Base-by-base conservation (phyloP, 2,113 vertebrate species). In the Jacana jacana region DNA sequence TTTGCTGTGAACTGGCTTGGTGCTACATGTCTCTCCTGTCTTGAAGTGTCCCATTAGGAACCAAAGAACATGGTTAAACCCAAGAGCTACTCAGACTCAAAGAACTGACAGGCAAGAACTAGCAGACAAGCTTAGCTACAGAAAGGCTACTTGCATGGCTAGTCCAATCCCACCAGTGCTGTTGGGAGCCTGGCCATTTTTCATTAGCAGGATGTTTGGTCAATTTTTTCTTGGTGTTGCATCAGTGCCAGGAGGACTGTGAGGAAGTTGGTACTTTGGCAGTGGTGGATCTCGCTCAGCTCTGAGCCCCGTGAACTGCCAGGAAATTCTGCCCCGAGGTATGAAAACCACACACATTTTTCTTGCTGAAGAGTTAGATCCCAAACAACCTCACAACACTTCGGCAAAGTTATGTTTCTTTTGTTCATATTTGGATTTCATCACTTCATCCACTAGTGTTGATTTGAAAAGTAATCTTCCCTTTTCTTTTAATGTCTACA, bases 361-460 rank as follows among this genome's bases (percentile, higher is more conserved):
- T 63, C 28, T 88, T 86, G 80, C 49, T 75, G 61, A 97, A 80
- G 51, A 87, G 54, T n/a, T 31, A 72, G 28, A 92, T 31, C 37
- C 11, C 54, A 86, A 94, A 83, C 42, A 92, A 70, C 23, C 87
- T 88, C 57, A 84, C 37, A 72, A 58, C 24, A 88, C 14, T 64
- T 75, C 24, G 14, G 51, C 42, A 42, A 30, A n/a, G 20, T 90
- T 95, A 86, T 15, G 8, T 69, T 39, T 77, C 70, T 94, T 98
- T 97, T 97, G 97, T 97, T 98, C 60, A 37, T 72, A 85, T 82
- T 88, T 87, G 58, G 75, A 87, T 96, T 93, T 63, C 42, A 76
- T 79, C 28, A 13, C 44, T 68, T 93, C 64, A 97, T 58, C 77
- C 25, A 37, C 44, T 48, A 93, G 16, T 76, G 88, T 1, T 85